Percentiles rank a stretch among this genome's conserved stretches.
Conservation (phyloP, 2,797 vertebrate genomes). For the Decapterus maruadsi region DNA sequence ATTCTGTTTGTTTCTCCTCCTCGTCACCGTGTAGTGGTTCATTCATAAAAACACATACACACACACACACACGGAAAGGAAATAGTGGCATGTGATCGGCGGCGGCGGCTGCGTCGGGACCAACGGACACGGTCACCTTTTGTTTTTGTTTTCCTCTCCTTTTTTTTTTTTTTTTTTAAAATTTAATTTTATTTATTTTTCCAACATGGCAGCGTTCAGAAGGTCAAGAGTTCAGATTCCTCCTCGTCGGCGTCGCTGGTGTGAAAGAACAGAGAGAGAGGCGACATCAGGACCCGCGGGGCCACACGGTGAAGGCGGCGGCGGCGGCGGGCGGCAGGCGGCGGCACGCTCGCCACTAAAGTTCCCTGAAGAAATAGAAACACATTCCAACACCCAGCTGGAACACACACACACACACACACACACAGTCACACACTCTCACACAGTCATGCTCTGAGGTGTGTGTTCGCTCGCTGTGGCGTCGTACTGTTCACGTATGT, state of each 20-base stretch:
- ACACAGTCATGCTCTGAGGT: not conserved
- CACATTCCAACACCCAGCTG: conserved; percentile 47
- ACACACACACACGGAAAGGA: not conserved
- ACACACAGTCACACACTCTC: no score
- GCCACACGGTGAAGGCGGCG: no score
- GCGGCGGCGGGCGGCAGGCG: no score
- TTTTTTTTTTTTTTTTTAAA: no score
- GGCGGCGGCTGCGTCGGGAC: no score
- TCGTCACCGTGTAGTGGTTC: conserved; percentile 57
- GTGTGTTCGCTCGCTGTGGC: not conserved
- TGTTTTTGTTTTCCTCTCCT: not conserved
- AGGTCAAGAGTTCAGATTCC: conserved; percentile 19
- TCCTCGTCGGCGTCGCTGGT: conserved; percentile 26
- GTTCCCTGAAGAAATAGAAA: conserved; percentile 63
- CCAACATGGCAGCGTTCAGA: conserved; percentile 56
- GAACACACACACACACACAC: no score
- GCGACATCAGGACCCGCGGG: conserved; percentile 42
- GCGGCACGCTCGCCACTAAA: conserved; percentile 29
- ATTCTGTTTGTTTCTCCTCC: conserved; percentile 19
- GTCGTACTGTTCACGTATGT: conserved; percentile 26
- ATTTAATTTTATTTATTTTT: not conserved
- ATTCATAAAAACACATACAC: conserved; percentile 11
- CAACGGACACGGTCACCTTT: conserved; percentile 16
- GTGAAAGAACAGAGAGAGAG: not conserved
- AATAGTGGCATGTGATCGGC: conserved; percentile 49